Conservation (phyloP, 2,113 vertebrate genomes). For the Sceloporus tristichus region DNA sequence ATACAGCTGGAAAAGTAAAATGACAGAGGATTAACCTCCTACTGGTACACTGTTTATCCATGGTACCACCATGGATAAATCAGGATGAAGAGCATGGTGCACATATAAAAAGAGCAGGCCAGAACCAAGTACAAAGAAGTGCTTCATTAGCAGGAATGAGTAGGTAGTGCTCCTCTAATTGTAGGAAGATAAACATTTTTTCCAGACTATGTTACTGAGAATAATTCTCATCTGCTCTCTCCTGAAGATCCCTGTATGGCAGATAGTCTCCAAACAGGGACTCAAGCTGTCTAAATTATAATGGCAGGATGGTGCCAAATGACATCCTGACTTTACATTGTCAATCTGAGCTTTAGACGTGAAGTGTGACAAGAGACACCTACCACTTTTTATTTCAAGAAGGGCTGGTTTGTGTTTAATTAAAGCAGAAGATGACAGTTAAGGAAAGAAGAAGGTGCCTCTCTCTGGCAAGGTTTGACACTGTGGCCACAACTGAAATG, state of each 20-base stretch:
- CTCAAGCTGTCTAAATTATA: constrained; percentile 45
- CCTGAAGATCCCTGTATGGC: not conserved
- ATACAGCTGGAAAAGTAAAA: too few species aligned
- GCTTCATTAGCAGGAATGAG: not conserved
- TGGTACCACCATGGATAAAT: not conserved
- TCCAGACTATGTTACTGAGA: constrained; percentile 13
- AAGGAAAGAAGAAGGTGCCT: constrained; percentile 40
- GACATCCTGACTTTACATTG: constrained; percentile 53
- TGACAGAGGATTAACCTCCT: not conserved
- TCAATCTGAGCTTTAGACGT: constrained; percentile 61
- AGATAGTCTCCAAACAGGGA: not conserved
- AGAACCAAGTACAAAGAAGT: not conserved
- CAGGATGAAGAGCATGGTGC: not conserved
- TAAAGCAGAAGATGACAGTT: constrained; percentile 64
- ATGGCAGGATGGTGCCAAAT: constrained; percentile 20
- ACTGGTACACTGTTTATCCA: not conserved
- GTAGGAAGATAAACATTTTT: constrained; percentile 20
- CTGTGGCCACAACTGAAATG: constrained; percentile 39
- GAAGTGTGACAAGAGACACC: constrained; percentile 49
- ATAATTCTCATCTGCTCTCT: constrained; percentile 18
- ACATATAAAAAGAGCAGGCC: not conserved
- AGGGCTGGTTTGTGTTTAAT: constrained; percentile 57
- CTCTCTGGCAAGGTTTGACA: constrained; percentile 63
- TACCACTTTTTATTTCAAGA: constrained; percentile 49
- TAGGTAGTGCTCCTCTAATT: not conserved